Conservation (phyloP, 2,888 invertebrate genomes). For the Epinotia bilunana region DNA sequence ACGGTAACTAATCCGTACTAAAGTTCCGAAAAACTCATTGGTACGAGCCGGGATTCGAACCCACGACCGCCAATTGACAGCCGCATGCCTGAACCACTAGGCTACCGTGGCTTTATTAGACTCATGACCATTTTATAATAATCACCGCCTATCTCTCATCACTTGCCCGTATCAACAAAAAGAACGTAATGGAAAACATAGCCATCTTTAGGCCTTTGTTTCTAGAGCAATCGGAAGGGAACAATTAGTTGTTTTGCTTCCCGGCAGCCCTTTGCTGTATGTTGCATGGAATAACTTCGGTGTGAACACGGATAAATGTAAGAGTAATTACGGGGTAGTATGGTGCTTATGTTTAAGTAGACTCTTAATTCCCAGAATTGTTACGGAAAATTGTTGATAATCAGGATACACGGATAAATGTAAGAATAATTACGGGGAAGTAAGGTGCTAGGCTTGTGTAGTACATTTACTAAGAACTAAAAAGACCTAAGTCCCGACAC, state of each 20-base stretch:
- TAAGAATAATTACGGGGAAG: too few species aligned
- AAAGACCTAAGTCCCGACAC: too few species aligned
- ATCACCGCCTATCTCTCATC: conserved; percentile 33
- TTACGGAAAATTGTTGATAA: conserved; percentile 10
- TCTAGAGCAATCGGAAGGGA: conserved; percentile 58
- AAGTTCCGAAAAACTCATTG: too few species aligned
- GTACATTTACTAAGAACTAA: too few species aligned
- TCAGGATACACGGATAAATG: too few species aligned
- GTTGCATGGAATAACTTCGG: conserved; percentile 34
- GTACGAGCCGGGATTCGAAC: too few species aligned
- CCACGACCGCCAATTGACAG: too few species aligned
- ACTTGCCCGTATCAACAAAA: conserved; percentile 48
- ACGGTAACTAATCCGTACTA: too few species aligned
- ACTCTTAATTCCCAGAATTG: conserved; percentile 12
- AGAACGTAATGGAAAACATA: conserved; percentile 59
- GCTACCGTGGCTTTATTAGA: too few species aligned
- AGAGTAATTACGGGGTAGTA: conserved; percentile 21
- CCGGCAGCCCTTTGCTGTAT: conserved; percentile 45
- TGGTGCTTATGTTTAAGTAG: conserved; percentile 4
- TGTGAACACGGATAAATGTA: conserved; percentile 28
- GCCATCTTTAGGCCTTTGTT: conserved; percentile 62
- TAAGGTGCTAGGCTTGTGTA: conserved; percentile 4
- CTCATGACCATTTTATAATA: neutral
- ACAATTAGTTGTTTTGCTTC: conserved; percentile 61
- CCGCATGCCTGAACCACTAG: too few species aligned